Evolutionary conservation across 2,797 vertebrate genomes (phyloP), one percentile per base, ranked within the genome.

Genomic region (Pterois miles): DNA sequence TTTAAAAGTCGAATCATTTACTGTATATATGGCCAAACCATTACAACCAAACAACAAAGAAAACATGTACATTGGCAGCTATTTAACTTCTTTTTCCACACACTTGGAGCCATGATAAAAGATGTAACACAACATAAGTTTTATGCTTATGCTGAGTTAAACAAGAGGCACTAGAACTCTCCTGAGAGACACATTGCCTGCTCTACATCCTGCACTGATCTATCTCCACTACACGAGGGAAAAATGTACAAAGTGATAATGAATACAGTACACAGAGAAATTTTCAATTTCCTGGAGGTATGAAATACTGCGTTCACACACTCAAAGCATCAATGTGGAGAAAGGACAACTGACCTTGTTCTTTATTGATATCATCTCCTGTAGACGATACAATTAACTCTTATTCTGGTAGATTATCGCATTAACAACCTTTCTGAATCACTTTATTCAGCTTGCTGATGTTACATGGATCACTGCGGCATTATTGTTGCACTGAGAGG

Each of bases 171-270:
- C 31, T 18, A 29, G 36, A 29, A n/a, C 38, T 71, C 46, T 71
- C 72, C 53, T 62, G 52, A 53, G 67, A 38, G 4, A 62, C 65
- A 60, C 38, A 63, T 65, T 0, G 2, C 20, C 60, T 74, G 46
- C 43, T 79, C 72, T 52, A 81, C 36, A 69, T 40, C 50, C 58
- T 78, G 40, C 40, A 78, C 34, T 65, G 52, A 68, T 67, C 14
- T n/a, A 65, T 27, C n/a, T 43, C 23, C n/a, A 48, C 34, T 70
- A 54, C 52, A 82, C 2, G 1, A 53, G 36, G 46, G 50, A 5
- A 54, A 77, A 14, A 75, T 63, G 9, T 67, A 53, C 23, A 71
- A 69, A 59, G 54, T 31, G 40, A 70, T 50, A 53, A 71, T 16
- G 40, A 73, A 38, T 22, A 31, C 9, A 60, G 36, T n/a, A 34